phyloP scores from a whole-genome alignment of 2,888 invertebrate genomes.

The Nycteola revayana region DNA sequence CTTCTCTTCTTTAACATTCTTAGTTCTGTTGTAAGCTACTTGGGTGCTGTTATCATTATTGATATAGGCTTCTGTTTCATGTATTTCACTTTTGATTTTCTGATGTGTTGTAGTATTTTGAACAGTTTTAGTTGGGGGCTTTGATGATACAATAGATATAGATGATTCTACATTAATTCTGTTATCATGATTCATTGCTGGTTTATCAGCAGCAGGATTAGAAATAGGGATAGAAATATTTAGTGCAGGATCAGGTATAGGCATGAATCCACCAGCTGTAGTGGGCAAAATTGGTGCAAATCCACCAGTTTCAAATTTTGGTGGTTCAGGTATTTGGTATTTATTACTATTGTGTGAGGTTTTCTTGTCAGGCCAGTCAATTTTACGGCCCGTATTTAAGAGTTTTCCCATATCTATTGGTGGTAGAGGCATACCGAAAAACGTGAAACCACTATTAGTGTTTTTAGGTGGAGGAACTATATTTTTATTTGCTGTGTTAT shows the following conservation, averaged over 20 bases:
- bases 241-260: conserved; percentile 74
- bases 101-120: conserved; percentile 61
- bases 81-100: conserved; percentile 70
- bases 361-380: conserved; percentile 69
- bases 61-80: conserved; percentile 66
- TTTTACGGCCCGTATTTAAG: conserved; percentile 74
- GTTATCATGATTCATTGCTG: conserved; percentile 30
- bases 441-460: conserved; percentile 86
- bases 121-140: conserved; percentile 44
- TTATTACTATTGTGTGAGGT: conserved; percentile 56
- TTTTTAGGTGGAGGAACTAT: conserved; percentile 60
- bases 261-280: conserved; percentile 87
- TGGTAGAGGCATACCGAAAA: conserved; percentile 92
- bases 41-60: conserved; percentile 68
- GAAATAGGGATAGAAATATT: conserved; percentile 44
- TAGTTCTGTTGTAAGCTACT: conserved; percentile 69
- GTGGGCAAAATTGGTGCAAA: conserved; percentile 89
- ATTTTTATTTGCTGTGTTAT: conserved; percentile 56
- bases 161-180: conserved; percentile 44
- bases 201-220: conserved; percentile 22
- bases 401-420: conserved; percentile 86
- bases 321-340: conserved; percentile 69
- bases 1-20: conserved; percentile 69
- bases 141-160: conserved; percentile 41
- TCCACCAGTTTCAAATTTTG: conserved; percentile 88